Conservation (phyloP, 2,797 vertebrate species). For the Anas flavirostris region DNA sequence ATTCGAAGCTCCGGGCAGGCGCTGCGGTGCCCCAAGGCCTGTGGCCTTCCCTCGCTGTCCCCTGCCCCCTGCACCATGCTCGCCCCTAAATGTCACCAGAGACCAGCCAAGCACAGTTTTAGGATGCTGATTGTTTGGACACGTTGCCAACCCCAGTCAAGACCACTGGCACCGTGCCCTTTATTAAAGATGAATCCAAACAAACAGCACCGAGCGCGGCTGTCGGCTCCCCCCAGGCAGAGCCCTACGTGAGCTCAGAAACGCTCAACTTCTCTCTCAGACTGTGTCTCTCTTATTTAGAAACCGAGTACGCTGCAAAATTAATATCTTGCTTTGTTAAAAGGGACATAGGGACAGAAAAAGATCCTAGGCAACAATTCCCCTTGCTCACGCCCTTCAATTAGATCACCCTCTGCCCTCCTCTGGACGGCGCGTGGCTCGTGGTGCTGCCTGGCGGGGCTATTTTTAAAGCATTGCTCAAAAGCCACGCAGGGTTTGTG, state of each 20-base stretch:
- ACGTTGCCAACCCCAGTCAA: background rate
- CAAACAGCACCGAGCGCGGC: background rate
- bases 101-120: rapidly evolving
- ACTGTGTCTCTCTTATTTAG: background rate
- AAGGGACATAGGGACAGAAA: background rate
- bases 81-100: rapidly evolving
- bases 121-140: rapidly evolving
- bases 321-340: background rate
- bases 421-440: background rate
- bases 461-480: background rate
- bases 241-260: background rate
- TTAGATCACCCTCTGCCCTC: background rate
- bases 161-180: rapidly evolving
- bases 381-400: background rate
- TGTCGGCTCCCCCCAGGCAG: rapidly evolving
- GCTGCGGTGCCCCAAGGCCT: rapidly evolving
- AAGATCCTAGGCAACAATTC: background rate
- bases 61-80: rapidly evolving
- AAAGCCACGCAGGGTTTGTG: background rate
- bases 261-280: background rate
- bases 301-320: background rate
- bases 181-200: background rate
- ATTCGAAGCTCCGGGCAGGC: rapidly evolving
- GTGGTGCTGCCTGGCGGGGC: background rate
- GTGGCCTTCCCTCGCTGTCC: rapidly evolving